Conservation (phyloP, 2,797 vertebrate species). For the Ctenopoma kingsleyae region DNA sequence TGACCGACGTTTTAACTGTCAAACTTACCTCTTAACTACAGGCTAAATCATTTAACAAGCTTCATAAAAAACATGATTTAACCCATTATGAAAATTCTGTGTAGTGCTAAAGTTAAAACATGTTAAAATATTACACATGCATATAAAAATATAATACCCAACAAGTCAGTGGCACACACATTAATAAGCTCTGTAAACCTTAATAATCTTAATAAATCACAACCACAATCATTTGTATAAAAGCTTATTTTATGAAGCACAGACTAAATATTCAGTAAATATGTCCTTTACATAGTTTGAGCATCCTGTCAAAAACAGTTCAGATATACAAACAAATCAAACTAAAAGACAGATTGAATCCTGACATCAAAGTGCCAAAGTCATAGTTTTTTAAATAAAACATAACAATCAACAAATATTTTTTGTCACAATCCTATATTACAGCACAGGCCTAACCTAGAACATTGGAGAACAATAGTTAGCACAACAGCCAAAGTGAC, state of each 20-base stretch:
- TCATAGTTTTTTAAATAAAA: slow-evolving; percentile 71
- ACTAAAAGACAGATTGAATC: slow-evolving; percentile 64
- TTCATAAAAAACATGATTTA: background rate
- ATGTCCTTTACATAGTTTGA: slow-evolving; percentile 80
- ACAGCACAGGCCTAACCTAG: slow-evolving; percentile 87
- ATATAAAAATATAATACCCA: background rate
- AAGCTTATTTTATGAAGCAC: slow-evolving; percentile 85
- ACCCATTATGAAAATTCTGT: background rate
- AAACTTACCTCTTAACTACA: background rate
- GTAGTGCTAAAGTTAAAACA: background rate
- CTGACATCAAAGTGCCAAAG: slow-evolving; percentile 79
- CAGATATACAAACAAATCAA: slow-evolving; percentile 76
- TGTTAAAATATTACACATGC: background rate
- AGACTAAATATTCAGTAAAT: slow-evolving; percentile 84
- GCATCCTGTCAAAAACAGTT: slow-evolving; percentile 75
- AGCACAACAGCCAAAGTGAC: slow-evolving; percentile 86
- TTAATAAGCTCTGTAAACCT: background rate
- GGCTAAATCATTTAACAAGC: background rate
- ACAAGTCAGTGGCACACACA: background rate
- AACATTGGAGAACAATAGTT: slow-evolving; percentile 81
- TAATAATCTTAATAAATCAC: slow-evolving; percentile 43
- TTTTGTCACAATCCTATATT: slow-evolving; percentile 82
- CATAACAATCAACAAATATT: slow-evolving; percentile 71
- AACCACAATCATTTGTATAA: slow-evolving; percentile 70
- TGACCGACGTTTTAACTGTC: background rate